A percentile compares a stretch with the other conserved stretches of the same genome.
phyloP scores from a whole-genome alignment of 2,797 vertebrate genomes.

The Macroramphosus scolopax region DNA sequence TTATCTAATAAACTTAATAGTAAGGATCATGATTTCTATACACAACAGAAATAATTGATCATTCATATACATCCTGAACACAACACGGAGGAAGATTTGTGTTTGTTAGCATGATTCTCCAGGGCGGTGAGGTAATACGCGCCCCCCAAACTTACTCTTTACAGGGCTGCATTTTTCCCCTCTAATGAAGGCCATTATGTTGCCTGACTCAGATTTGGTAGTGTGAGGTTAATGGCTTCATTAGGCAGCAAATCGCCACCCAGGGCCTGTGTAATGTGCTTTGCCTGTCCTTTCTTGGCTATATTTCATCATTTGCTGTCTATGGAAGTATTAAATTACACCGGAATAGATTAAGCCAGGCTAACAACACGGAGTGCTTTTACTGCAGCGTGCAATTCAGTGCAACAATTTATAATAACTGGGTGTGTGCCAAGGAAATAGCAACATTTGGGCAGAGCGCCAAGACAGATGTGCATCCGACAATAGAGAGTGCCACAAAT shows the following conservation, averaged over 20 bases:
- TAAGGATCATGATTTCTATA: constrained; percentile 20
- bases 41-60: constrained; percentile 9
- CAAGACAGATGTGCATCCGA: no score
- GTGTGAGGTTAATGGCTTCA: constrained; percentile 81
- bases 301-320: constrained; percentile 78
- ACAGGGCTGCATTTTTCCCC: constrained; percentile 50
- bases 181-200: constrained; percentile 77
- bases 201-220: constrained; percentile 72
- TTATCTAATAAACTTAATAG: constrained; percentile 27
- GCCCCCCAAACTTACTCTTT: constrained; percentile 44
- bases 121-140: constrained; percentile 55
- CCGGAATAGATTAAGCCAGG: constrained; percentile 69
- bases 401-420: no score
- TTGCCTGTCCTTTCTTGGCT: constrained; percentile 47
- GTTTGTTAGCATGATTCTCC: constrained; percentile 33
- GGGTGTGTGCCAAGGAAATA: no score
- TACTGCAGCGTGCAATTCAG: constrained; percentile 60
- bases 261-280: constrained; percentile 60
- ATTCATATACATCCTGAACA: no score
- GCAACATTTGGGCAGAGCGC: no score
- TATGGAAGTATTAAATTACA: constrained; percentile 72
- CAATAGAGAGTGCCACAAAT: no score
- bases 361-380: constrained; percentile 64
- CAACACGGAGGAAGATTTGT: no score
- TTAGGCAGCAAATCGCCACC: constrained; percentile 76